A percentile compares a stretch with the other conserved stretches of the same genome.
These are phyloP conservation scores for Dreissena polymorpha DNA, from an alignment of 1,140 invertebrate genomes.

Conservation along the genomic window DNA sequence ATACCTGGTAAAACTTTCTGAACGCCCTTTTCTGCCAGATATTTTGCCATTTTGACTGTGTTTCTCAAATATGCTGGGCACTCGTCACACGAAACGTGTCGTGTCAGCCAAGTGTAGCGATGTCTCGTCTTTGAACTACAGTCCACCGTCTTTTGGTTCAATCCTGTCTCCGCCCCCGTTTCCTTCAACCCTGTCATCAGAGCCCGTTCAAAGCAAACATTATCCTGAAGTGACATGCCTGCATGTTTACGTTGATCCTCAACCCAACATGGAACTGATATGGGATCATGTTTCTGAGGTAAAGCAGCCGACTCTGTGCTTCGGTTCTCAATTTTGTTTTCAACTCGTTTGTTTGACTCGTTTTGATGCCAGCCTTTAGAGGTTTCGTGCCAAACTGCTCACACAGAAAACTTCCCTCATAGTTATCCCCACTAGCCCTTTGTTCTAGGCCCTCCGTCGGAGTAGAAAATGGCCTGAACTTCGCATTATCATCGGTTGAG, in stretches of 20 bases:
- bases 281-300: too few species aligned
- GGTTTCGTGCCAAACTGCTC: neutral
- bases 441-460: constrained; percentile 45
- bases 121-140: constrained; percentile 10
- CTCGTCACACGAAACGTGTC: constrained; percentile 63
- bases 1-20: too few species aligned
- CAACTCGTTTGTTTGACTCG: too few species aligned
- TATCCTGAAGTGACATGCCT: too few species aligned
- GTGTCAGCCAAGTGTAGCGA: constrained; percentile 63
- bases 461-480: constrained; percentile 42
- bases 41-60: constrained; percentile 55
- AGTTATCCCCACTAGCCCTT: neutral
- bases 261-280: too few species aligned
- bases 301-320: too few species aligned
- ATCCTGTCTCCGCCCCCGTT: too few species aligned
- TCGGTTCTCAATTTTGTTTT: too few species aligned
- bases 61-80: constrained; percentile 63
- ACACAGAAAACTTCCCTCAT: constrained; percentile 41
- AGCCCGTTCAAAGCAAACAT: too few species aligned
- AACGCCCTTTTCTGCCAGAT: constrained; percentile 35
- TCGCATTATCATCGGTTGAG: constrained; percentile 10
- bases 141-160: too few species aligned
- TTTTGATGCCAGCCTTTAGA: neutral
- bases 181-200: too few species aligned
- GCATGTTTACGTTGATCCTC: too few species aligned